Conservation (phyloP, 2,888 invertebrate species). For the Leucophenga montana region DNA sequence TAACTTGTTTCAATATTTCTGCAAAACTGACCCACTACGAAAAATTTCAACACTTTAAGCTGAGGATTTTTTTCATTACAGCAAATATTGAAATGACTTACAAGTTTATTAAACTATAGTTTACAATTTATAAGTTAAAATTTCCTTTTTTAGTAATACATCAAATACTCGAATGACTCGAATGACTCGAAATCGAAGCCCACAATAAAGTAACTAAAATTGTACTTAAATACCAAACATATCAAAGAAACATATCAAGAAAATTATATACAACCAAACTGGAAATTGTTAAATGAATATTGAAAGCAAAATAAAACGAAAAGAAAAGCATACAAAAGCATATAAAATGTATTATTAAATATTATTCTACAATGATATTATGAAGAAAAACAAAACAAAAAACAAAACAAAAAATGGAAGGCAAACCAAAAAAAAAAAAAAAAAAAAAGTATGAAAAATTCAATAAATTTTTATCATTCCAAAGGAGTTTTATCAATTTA, state of each 20-base stretch:
- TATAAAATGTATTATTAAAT: conserved; percentile 34
- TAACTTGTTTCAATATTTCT: conserved; percentile 58
- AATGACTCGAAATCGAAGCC: too few species aligned
- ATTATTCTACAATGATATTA: conserved; percentile 31
- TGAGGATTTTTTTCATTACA: conserved; percentile 26
- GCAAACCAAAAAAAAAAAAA: conserved; percentile 13
- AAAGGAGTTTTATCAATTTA: conserved; percentile 69
- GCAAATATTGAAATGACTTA: conserved; percentile 34
- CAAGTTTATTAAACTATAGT: too few species aligned
- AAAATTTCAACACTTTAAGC: conserved; percentile 3
- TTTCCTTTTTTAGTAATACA: too few species aligned
- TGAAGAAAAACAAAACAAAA: conserved; percentile 23
- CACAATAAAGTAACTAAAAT: conserved; percentile 2
- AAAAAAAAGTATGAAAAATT: conserved; percentile 43
- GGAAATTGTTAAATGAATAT: conserved; percentile 46
- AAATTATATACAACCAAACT: conserved; percentile 56
- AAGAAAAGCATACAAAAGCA: conserved; percentile 38
- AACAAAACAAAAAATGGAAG: conserved; percentile 34
- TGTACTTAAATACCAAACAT: conserved; percentile 32
- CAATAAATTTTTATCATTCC: conserved; percentile 71
- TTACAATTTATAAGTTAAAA: too few species aligned
- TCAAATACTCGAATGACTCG: too few species aligned
- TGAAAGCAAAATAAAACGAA: conserved; percentile 34
- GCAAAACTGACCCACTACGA: conserved; percentile 58
- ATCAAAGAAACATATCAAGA: conserved; percentile 34